Evolutionary conservation across 2,888 invertebrate species (phyloP).

Genomic region (Sclerodermus sp.): DNA sequence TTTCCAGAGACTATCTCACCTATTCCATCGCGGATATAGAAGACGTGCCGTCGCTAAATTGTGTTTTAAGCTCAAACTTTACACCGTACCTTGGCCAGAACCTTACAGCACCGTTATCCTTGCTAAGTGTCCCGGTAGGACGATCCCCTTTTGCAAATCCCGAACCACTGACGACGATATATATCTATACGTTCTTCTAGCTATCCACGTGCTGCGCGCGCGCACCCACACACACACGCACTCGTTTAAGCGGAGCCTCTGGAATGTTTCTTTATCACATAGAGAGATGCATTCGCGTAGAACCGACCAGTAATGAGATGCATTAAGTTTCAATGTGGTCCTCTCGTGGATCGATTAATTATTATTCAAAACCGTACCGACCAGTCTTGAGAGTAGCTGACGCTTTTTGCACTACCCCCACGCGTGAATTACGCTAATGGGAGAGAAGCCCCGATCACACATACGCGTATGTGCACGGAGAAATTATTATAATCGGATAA

Average conservation of each 20-base stretch:
- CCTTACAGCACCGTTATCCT: slow-evolving; percentile 25
- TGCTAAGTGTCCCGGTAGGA: slow-evolving; percentile 25
- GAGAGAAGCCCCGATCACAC: no score
- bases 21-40: slow-evolving; percentile 27
- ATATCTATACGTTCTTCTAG: neutral
- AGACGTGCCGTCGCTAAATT: slow-evolving; percentile 31
- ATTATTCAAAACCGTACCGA: slow-evolving; percentile 33
- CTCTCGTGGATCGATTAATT: slow-evolving; percentile 32
- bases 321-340: slow-evolving; percentile 30
- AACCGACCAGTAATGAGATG: slow-evolving; percentile 28
- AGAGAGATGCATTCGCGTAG: slow-evolving; percentile 4
- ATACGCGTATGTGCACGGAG: no score
- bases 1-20: slow-evolving; percentile 23
- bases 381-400: no score
- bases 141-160: slow-evolving; percentile 25
- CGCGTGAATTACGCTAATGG: no score
- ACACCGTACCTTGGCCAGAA: slow-evolving; percentile 16
- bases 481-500: no score
- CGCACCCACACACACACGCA: slow-evolving; percentile 9
- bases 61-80: slow-evolving; percentile 35
- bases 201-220: slow-evolving; percentile 6
- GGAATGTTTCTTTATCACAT: slow-evolving; percentile 16
- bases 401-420: no score
- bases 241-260: slow-evolving; percentile 13
- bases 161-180: slow-evolving; percentile 9